A percentile compares a stretch with the other conserved stretches of the same genome.
These are phyloP conservation scores for Galerucella calmariensis DNA, from an alignment of 2,888 invertebrate genomes.

Conservation along the genomic window DNA sequence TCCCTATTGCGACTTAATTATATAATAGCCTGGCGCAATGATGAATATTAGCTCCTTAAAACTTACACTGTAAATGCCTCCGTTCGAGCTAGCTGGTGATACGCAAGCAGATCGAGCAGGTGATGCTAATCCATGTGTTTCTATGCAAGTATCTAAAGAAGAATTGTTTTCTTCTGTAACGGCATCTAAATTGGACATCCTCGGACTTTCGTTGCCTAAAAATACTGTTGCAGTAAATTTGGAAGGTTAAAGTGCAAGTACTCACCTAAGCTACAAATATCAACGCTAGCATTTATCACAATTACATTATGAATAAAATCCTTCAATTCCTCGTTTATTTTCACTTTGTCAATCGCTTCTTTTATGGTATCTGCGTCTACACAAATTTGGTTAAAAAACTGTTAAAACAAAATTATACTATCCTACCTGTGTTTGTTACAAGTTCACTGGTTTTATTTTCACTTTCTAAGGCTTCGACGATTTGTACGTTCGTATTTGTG, in stretches of 20 bases:
- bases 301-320: conserved; percentile 72
- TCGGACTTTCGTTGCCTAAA: conserved; percentile 66
- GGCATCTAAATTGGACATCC: conserved; percentile 67
- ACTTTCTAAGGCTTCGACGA: conserved; percentile 37
- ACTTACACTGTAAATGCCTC: conserved; percentile 87
- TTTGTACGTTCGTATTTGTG: conserved; percentile 37
- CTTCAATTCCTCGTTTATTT: conserved; percentile 50
- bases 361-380: conserved; percentile 13
- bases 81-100: conserved; percentile 91
- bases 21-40: too few relatives aligned
- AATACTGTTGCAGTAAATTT: background rate
- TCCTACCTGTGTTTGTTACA: conserved; percentile 31
- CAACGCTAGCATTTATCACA: conserved; percentile 78
- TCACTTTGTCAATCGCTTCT: conserved; percentile 30
- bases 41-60: background rate
- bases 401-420: background rate
- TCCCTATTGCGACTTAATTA: too few relatives aligned
- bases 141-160: conserved; percentile 63
- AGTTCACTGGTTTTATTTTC: conserved; percentile 39
- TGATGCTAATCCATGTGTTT: conserved; percentile 62
- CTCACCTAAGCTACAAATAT: conserved; percentile 63
- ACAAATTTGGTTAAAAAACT: conserved; percentile 1
- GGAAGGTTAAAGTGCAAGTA: background rate
- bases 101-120: conserved; percentile 71
- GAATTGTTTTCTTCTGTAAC: conserved; percentile 71